phyloP scores from a whole-genome alignment of 2,113 vertebrate species.

The Lagopus leucura region DNA sequence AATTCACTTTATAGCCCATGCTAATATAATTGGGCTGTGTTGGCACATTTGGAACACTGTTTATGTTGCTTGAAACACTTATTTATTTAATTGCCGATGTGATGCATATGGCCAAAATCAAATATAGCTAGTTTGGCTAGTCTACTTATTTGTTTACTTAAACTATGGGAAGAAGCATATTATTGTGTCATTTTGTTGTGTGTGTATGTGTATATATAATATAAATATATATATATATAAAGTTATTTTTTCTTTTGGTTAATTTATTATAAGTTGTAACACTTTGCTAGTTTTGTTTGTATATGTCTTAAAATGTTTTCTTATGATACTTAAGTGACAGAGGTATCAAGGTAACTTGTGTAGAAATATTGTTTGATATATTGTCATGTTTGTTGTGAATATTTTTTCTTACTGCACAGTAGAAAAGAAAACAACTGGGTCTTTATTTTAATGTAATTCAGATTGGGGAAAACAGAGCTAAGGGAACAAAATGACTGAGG shows the following conservation, averaged over 20 bases:
- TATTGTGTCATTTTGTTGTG: constrained; percentile 99
- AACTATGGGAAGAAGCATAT: constrained; percentile 96
- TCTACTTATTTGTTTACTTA: constrained; percentile 99
- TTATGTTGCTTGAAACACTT: constrained; percentile 93
- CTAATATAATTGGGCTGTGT: constrained; percentile 87
- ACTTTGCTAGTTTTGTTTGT: constrained; percentile 96
- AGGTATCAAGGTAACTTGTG: constrained; percentile 98
- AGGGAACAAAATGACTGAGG: constrained; percentile 97
- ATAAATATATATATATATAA: constrained; percentile 99
- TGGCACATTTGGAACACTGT: constrained; percentile 92
- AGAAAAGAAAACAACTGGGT: constrained; percentile 86
- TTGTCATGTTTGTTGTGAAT: constrained; percentile 99
- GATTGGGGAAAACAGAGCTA: constrained; percentile 94
- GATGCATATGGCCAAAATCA: constrained; percentile 99
- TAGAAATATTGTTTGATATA: constrained; percentile 99
- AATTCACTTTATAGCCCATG: constrained; percentile 87
- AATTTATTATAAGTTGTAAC: constrained; percentile 99
- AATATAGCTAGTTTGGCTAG: constrained; percentile 99
- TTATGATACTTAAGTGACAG: constrained; percentile 98
- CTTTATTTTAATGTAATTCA: constrained; percentile 87
- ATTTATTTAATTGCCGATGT: constrained; percentile 98
- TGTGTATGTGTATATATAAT: constrained; percentile 91
- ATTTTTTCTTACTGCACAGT: constrained; percentile 91
- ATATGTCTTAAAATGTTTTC: constrained; percentile 99
- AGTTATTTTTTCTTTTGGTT: constrained; percentile 99